Evolutionary conservation across 2,797 vertebrate genomes (phyloP), one percentile per base, ranked within the genome.

Genomic region (Sternotherus odoratus): DNA sequence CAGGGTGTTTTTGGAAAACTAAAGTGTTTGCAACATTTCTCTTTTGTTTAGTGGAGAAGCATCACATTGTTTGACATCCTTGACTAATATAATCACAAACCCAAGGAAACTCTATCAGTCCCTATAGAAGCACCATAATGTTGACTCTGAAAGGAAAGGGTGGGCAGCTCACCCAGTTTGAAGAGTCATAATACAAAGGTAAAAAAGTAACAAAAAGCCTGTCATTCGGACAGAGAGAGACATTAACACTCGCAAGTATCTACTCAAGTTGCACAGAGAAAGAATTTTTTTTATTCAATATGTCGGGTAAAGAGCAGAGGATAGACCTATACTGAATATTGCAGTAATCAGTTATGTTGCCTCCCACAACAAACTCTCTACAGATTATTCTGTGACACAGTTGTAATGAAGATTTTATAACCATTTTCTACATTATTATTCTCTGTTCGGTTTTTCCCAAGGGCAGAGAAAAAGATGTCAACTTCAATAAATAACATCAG

Each of bases 1-100:
- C 88, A 63, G n/a, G 87, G 3, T 1, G 1, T 1, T 92, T 94
- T 72, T 48, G 56, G 89, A 79, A 94, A 91, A 83, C 86, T 84
- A 87, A 15, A 92, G 43, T 89, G 21, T 63, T 49, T 66, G 50
- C 46, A 90, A 60, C 24, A 2, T 66, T 95, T 80, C 28, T 66
- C 51, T 63, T 95, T 95, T 94, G 49, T 90, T 96, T 94, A 88
- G 80, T 82, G 72, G 92, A 89, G 86, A 94, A 16, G 5, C 10
- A 80, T 83, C 83, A 72, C 30, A 80, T 87, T 75, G 15, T 92
- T 69, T 92, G 86, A 50, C 43, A 57, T 17, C 49, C 83, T 10
- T 89, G 69, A 95, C 87, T 93, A 91, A 88, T 92, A 66, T 39
- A 39, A 80, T 92, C 82, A 50, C 15, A 82, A 4, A 56, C n/a